Evolutionary conservation across 1,140 invertebrate genomes (phyloP).

Genomic region (Gryllus bimaculatus): DNA sequence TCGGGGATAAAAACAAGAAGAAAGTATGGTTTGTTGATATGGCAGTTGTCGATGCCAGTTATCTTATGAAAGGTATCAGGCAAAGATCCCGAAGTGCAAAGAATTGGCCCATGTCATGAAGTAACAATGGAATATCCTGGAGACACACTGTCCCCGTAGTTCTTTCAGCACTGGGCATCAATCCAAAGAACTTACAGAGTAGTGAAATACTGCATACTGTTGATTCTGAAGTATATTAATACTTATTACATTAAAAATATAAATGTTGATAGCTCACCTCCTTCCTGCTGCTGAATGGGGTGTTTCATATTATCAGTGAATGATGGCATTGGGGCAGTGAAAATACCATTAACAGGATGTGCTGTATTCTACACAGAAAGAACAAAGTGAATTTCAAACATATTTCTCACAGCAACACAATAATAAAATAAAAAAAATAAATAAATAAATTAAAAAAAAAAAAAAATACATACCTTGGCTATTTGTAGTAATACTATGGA

Average conservation of each 20-base stretch:
- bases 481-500: slow-evolving; percentile 95
- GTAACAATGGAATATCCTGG: no score
- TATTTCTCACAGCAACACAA: not conserved
- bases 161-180: no score
- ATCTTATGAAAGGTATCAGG: no score
- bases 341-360: slow-evolving; percentile 76
- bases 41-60: no score
- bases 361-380: slow-evolving; percentile 59
- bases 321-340: slow-evolving; percentile 31
- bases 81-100: no score
- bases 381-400: not conserved
- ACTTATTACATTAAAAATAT: not conserved
- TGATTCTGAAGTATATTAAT: not conserved
- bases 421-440: not conserved
- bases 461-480: slow-evolving; percentile 64
- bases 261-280: not conserved
- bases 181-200: no score
- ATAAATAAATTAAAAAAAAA: not conserved
- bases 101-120: no score
- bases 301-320: not conserved
- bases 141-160: no score
- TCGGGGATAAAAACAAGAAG: no score
- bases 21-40: no score
- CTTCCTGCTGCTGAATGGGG: not conserved
- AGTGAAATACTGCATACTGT: not conserved